Base-by-base conservation (phyloP, 2,113 vertebrate species). In the Tragelaphus strepsiceros region DNA sequence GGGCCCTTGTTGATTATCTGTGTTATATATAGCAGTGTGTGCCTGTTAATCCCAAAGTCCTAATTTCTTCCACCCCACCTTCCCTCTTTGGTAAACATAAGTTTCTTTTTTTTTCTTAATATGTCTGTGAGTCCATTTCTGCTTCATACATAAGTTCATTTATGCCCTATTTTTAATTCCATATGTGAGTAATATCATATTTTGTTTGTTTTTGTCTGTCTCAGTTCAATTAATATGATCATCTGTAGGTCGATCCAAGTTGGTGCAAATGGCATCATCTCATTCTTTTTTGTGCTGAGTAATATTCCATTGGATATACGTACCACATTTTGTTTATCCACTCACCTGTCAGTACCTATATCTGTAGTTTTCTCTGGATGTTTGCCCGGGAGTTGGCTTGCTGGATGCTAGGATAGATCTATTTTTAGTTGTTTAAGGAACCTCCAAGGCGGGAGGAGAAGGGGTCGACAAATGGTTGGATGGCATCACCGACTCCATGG, bases 281-380 rank as follows among this genome's bases (percentile, higher is more conserved):
- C 7, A 10, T 49, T 30, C 77, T 30, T 49, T 30, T 17, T 46
- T 16, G 5, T 17, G 43, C 43, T 17, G 43, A 49, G 24, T 28
- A 9, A 26, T 30, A 30, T 49, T 49, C 14, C 26, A 3, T 17
- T 30, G 2, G 30, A 28, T 1, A 15, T 9, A 9, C 17, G 1
- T 28, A 17, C 3, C 74, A 28, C 7, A 30, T 17, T 28, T 78
- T 30, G 7, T 49, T 78, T 78, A 49, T 28, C 24, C 43, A 78
- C 46, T 78, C 14, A 9, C 24, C 43, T 78, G 14, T 78, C 14
- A 26, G 4, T 49, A 5, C 7, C 5, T 17, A 2, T 78, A 9
- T 49, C 43, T 46, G 28, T 46, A 43, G 71, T 43, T 77, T 77
- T 26, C 21, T 77, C 39, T 14, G 12, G 39, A 77, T 26, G 22